Conservation (phyloP, 92 coral and sea anemone genomes). For the Phymanthus crucifer region DNA sequence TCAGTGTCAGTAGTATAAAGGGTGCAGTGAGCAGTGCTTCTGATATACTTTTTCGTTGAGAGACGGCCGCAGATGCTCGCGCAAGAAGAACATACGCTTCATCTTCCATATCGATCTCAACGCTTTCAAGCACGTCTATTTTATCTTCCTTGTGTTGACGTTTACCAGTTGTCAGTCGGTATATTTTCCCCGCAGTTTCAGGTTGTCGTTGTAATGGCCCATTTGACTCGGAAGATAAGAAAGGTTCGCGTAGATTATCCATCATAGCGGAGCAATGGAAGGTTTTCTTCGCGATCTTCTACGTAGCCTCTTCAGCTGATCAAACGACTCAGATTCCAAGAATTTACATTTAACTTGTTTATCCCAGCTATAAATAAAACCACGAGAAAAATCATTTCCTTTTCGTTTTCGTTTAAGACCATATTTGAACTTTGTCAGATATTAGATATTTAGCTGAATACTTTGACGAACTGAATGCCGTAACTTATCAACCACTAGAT, state of each 20-base stretch:
- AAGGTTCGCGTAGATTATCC: not conserved
- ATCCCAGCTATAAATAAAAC: not conserved
- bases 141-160: not conserved
- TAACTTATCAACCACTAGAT: too few species aligned
- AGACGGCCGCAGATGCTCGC: not conserved
- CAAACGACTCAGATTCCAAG: not conserved
- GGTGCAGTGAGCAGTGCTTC: slow-evolving; percentile 14
- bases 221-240: not conserved
- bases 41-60: not conserved
- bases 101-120: not conserved
- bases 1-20: not conserved
- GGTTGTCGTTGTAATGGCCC: not conserved
- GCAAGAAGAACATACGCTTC: not conserved
- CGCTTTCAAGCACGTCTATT: not conserved
- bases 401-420: slow-evolving; percentile 1
- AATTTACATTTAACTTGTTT: not conserved
- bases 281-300: not conserved
- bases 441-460: too few species aligned
- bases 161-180: not conserved
- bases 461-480: too few species aligned
- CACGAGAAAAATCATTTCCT: not conserved
- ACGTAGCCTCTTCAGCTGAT: not conserved
- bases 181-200: not conserved
- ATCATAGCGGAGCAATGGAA: not conserved
- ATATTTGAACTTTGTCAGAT: too few species aligned